phyloP scores from a whole-genome alignment of 2,797 vertebrate species.

The Paguma larvata region DNA sequence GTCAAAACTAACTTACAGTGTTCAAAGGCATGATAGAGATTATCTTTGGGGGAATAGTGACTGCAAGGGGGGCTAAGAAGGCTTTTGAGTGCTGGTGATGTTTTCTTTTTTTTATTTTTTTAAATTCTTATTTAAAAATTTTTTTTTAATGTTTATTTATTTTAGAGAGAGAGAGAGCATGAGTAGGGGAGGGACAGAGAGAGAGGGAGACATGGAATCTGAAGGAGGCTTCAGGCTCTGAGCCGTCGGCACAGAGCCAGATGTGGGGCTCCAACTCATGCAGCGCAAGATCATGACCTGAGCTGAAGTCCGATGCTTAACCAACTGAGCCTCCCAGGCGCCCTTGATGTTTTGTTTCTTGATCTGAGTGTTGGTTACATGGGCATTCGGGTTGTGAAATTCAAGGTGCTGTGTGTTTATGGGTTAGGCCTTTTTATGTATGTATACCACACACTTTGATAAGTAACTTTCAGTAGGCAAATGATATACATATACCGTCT shows the following conservation, averaged over 20 bases:
- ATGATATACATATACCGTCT: background rate
- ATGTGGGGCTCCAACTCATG: too few species aligned
- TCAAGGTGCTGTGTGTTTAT: background rate
- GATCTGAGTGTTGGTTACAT: background rate
- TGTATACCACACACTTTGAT: background rate
- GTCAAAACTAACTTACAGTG: background rate
- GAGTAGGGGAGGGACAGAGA: too few species aligned
- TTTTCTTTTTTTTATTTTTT: background rate
- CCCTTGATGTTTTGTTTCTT: background rate
- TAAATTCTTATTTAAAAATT: too few species aligned
- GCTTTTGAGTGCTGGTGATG: background rate
- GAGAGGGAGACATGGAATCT: too few species aligned
- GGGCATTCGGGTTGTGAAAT: background rate
- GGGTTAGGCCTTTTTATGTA: background rate
- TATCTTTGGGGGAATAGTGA: background rate
- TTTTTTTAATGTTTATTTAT: too few species aligned
- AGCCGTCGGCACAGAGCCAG: too few species aligned
- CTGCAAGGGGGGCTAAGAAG: rapidly evolving
- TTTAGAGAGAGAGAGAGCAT: too few species aligned
- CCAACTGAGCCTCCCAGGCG: too few species aligned
- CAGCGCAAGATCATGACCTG: too few species aligned
- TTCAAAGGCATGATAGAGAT: background rate
- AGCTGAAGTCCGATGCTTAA: too few species aligned
- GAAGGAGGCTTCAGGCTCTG: too few species aligned
- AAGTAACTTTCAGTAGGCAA: background rate